phyloP scores from a whole-genome alignment of 2,888 invertebrate species.

The Cheiracanthium punctorium region DNA sequence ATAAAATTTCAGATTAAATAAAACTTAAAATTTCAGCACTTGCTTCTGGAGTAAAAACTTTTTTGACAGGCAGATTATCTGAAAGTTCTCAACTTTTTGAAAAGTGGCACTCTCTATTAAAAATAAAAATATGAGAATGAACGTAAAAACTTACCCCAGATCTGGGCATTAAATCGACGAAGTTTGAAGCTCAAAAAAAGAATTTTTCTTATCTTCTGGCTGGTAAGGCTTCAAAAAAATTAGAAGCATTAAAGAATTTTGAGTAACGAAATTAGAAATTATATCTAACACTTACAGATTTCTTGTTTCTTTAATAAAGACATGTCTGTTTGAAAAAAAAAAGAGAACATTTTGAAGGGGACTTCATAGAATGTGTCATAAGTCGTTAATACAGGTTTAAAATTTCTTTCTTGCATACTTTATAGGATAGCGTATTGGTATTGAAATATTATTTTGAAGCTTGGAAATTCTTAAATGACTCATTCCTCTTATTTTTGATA shows the following conservation, averaged over 20 bases:
- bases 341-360: too few species aligned
- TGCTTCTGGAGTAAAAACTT: neutral
- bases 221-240: neutral
- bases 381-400: neutral
- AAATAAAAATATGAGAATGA: neutral
- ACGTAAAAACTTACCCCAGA: neutral
- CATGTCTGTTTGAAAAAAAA: too few species aligned
- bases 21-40: neutral
- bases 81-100: neutral
- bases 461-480: too few species aligned
- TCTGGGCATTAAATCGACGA: neutral
- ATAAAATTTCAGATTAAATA: neutral
- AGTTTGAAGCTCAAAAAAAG: neutral
- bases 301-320: neutral
- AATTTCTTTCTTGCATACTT: too few species aligned
- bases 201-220: neutral
- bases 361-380: too few species aligned
- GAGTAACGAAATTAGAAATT: neutral
- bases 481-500: too few species aligned
- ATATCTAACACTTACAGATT: neutral
- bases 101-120: neutral
- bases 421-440: too few species aligned
- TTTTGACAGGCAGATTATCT: conserved; percentile 6
- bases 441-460: too few species aligned
- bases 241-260: neutral